Evolutionary conservation across 1,140 invertebrate genomes (phyloP).

Genomic region (Drosophila nasuta): DNA sequence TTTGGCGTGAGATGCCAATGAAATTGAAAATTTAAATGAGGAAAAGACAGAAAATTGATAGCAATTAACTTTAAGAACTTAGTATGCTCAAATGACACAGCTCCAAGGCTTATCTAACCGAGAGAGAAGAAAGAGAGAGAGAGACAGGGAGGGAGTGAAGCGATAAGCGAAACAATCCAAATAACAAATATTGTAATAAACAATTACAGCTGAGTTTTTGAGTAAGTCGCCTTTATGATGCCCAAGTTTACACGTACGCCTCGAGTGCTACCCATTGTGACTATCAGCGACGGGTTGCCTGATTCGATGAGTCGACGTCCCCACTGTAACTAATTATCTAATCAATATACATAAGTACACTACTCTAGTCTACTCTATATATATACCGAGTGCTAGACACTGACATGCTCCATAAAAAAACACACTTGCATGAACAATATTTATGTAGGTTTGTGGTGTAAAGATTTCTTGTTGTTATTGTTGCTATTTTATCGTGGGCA

Average conservation of each 20-base stretch:
- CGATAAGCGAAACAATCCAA: constrained; percentile 13
- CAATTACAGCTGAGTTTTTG: constrained; percentile 14
- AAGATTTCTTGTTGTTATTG: constrained; percentile 39
- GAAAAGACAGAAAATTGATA: constrained; percentile 3
- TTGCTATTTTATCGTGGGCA: constrained; percentile 41
- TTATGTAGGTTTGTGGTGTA: constrained; percentile 12
- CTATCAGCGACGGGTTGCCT: constrained; percentile 28
- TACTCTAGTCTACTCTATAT: too few relatives aligned
- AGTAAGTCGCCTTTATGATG: constrained; percentile 10
- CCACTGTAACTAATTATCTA: constrained; percentile 39
- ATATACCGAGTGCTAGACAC: neutral
- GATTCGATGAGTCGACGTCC: constrained; percentile 26
- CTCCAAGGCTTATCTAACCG: constrained; percentile 10
- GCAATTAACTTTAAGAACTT: constrained; percentile 3
- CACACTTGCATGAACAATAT: neutral
- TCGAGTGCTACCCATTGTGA: constrained; percentile 16
- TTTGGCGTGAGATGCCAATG: constrained; percentile 26
- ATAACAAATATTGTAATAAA: constrained; percentile 21
- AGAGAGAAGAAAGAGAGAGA: neutral
- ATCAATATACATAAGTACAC: constrained; percentile 2
- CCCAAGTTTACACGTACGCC: constrained; percentile 23
- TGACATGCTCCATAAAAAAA: constrained; percentile 23
- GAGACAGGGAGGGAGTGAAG: neutral
- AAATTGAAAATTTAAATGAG: constrained; percentile 29
- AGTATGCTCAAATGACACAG: constrained; percentile 27